Conservation (phyloP, 2,888 invertebrate genomes). For the Drosophila diplacantha region DNA sequence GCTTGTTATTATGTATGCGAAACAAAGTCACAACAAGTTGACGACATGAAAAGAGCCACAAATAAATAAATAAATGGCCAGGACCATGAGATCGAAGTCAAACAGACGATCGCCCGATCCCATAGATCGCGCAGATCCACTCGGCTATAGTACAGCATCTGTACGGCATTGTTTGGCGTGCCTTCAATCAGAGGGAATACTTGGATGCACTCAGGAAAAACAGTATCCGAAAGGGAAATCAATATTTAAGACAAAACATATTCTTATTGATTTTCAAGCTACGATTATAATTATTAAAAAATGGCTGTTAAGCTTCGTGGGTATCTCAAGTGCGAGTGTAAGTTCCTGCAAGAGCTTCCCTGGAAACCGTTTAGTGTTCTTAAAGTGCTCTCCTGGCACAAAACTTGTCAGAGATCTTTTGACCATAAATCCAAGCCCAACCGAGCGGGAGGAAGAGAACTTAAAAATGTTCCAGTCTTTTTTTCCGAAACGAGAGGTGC, state of each 20-base stretch:
- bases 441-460: constrained; percentile 22
- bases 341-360: constrained; percentile 12
- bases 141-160: constrained; percentile 2
- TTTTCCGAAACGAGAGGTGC: constrained; percentile 8
- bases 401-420: constrained; percentile 40
- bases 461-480: constrained; percentile 36
- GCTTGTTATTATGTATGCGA: constrained; percentile 71
- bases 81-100: constrained; percentile 29
- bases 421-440: constrained; percentile 41
- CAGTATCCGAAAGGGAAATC: neutral
- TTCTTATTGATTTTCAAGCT: neutral
- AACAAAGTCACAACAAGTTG: constrained; percentile 75
- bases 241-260: neutral
- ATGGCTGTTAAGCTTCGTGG: no score
- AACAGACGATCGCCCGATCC: constrained; percentile 26
- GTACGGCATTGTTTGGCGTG: constrained; percentile 57
- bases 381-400: constrained; percentile 41
- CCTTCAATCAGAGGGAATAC: constrained; percentile 62
- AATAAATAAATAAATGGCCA: constrained; percentile 53
- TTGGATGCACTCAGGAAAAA: constrained; percentile 14
- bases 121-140: constrained; percentile 25
- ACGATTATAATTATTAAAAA: neutral
- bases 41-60: constrained; percentile 56
- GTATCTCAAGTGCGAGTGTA: constrained; percentile 1
- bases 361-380: constrained; percentile 39